These are phyloP conservation scores for Mercenaria mercenaria DNA, from an alignment of 1,140 invertebrate species.

Conservation along the genomic window DNA sequence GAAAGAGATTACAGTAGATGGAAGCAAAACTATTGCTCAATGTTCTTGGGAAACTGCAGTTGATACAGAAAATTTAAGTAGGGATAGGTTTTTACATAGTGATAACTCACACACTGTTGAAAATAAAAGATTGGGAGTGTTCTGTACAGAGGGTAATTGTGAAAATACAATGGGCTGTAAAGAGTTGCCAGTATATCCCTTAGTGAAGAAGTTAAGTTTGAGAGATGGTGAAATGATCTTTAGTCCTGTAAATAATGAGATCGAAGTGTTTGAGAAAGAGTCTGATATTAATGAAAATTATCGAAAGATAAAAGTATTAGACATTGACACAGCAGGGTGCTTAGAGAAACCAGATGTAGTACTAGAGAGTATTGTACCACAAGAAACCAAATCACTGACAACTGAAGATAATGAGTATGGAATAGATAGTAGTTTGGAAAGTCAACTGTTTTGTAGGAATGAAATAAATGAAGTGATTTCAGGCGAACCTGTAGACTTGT, in stretches of 20 bases:
- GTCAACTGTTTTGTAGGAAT: background rate
- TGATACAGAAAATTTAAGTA: too few relatives aligned
- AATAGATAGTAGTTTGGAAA: background rate
- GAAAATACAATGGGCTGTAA: background rate
- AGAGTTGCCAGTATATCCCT: background rate
- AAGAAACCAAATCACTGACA: too few relatives aligned
- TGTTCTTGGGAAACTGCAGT: background rate
- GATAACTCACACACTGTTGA: too few relatives aligned
- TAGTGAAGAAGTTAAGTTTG: background rate
- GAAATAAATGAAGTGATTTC: too few relatives aligned
- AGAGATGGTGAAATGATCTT: background rate
- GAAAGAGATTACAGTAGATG: background rate
- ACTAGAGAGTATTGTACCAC: background rate
- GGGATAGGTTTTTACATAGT: too few relatives aligned
- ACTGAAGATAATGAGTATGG: background rate
- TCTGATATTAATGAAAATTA: background rate
- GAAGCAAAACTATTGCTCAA: background rate
- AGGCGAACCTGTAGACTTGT: background rate
- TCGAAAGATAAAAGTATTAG: background rate
- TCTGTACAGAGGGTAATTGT: background rate
- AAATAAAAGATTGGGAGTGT: too few relatives aligned
- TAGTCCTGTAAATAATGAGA: background rate
- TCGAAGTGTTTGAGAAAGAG: background rate
- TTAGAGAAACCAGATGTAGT: background rate
- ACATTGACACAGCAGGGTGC: background rate